Percentiles rank a stretch among this genome's conserved stretches.
Conservation (phyloP, 2,113 vertebrate genomes). For the Proteles cristata region DNA sequence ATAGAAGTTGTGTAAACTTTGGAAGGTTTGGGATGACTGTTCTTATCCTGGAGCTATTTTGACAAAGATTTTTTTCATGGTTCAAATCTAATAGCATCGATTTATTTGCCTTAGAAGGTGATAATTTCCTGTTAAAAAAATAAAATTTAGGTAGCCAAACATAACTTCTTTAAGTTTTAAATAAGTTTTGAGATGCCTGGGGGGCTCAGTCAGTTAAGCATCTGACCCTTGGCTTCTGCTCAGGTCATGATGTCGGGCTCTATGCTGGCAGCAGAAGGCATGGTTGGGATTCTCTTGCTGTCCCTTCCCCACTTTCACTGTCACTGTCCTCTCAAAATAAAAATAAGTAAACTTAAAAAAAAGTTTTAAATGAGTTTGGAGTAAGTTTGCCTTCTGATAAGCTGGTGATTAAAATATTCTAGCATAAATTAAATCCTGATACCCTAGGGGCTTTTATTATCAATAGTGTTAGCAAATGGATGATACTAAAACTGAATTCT, state of each 20-base stretch:
- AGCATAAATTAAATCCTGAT: not conserved
- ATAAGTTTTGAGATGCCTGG: not conserved
- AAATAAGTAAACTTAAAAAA: too few species aligned
- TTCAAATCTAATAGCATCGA: not conserved
- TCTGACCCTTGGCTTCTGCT: too few species aligned
- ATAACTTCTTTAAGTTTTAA: not conserved
- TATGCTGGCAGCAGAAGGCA: too few species aligned
- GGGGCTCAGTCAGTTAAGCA: too few species aligned
- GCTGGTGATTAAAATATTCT: not conserved
- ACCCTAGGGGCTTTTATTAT: not conserved
- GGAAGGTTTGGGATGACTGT: not conserved
- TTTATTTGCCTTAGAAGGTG: not conserved
- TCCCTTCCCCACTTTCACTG: too few species aligned
- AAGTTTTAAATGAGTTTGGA: not conserved
- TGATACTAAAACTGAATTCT: not conserved
- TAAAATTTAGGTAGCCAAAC: not conserved
- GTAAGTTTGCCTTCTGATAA: not conserved
- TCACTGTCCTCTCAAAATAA: too few species aligned
- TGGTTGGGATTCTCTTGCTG: too few species aligned
- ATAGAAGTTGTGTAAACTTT: not conserved
- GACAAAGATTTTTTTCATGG: not conserved
- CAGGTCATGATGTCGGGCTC: too few species aligned
- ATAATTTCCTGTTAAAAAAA: not conserved
- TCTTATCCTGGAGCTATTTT: not conserved
- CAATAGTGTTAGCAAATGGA: not conserved